These are phyloP conservation scores for Patella pellucida DNA, from an alignment of 2,888 invertebrate species.

Conservation along the genomic window DNA sequence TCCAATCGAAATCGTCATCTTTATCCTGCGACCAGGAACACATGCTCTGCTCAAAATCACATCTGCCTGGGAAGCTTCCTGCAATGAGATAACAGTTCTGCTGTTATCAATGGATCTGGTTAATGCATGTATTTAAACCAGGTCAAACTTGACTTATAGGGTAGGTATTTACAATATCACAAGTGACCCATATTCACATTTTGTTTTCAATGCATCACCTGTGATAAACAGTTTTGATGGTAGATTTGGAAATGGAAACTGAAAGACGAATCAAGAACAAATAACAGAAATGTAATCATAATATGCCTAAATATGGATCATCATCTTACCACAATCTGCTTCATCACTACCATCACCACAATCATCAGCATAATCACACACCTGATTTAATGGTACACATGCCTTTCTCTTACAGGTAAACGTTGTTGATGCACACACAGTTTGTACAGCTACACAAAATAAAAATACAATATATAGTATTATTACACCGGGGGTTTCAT, in stretches of 20 bases:
- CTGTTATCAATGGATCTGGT: too few species aligned
- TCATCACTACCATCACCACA: constrained; percentile 68
- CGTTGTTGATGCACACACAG: constrained; percentile 42
- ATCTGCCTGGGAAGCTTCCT: constrained; percentile 50
- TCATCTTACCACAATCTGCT: constrained; percentile 40
- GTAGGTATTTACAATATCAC: neutral
- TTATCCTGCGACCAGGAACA: constrained; percentile 61
- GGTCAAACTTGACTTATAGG: neutral
- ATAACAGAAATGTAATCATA: too few species aligned
- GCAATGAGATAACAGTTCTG: neutral
- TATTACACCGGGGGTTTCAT: too few species aligned
- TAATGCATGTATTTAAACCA: too few species aligned
- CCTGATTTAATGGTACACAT: constrained; percentile 48
- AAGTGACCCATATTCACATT: neutral
- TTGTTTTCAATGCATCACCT: too few species aligned
- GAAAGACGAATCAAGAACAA: too few species aligned
- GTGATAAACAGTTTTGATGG: too few species aligned
- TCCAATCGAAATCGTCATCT: constrained; percentile 63
- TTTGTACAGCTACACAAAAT: constrained; percentile 40
- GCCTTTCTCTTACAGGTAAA: constrained; percentile 59
- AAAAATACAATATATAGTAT: neutral
- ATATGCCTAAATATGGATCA: too few species aligned
- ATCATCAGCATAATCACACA: constrained; percentile 65
- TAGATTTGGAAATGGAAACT: too few species aligned
- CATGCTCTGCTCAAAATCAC: constrained; percentile 66